Base-by-base conservation (phyloP, 1,140 invertebrate species). In the Anastrepha ludens region DNA sequence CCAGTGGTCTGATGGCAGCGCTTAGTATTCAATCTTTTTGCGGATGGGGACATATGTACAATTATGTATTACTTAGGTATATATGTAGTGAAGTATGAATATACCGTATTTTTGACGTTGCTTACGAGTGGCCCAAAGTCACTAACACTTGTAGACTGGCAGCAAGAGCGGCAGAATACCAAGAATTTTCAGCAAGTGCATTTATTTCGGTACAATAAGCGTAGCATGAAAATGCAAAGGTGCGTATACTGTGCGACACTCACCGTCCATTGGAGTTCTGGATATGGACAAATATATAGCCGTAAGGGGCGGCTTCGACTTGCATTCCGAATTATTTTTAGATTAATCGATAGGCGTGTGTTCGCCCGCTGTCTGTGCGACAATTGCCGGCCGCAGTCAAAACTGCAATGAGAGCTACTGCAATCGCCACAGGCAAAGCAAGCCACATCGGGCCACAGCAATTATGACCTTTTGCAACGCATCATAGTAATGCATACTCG, bases 251-350 rank as follows among this genome's bases (percentile, higher is more conserved):
- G 67, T 13, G 60, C 13, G 50, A 87, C 29, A 29, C 29, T 29
- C 29, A 29, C 29, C 29, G 29, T 29, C 29, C 29, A 29, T 58
- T 78, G 60, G 59, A 41, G 67, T 13, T 55, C 58, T 47, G 41
- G n/a, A 20, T 20, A 88, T 44, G 55, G 67, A 65, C 81, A 85
- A 88, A 92, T 92, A 92, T 92, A 92, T 92, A 91, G 91, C n/a
- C n/a, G n/a, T n/a, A n/a, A n/a, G n/a, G n/a, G n/a, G n/a, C 91
- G 91, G 91, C 91, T 92, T 92, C 91, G 91, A 92, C 91, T 92
- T 92, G 91, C 91, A 92, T 92, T 92, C 90, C 91, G 91, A 92
- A 92, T 92, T 92, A 92, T 92, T 92, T 92, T 92, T 92, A 92
- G 91, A 92, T 92, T 92, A 92, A 92, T 92, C 91, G 91, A 91